Evolutionary conservation across 2,113 vertebrate species (phyloP), one percentile per base, ranked within the genome.

Genomic region (Thryonomys swinderianus): DNA sequence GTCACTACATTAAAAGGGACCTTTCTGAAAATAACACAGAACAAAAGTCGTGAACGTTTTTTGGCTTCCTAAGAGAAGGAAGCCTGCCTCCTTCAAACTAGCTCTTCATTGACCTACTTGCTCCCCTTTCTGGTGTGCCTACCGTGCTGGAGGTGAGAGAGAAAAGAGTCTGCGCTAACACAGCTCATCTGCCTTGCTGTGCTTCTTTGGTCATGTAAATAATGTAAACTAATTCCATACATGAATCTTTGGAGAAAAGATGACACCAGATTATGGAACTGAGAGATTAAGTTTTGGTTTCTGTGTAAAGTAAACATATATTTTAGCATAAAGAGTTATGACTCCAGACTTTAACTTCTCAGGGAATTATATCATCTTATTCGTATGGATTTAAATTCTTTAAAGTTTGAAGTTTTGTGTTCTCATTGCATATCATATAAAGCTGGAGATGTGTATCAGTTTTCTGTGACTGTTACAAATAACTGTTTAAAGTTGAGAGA

Each of bases 21-120:
- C 34, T 96, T 93, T 87, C 76, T 80, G 76, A 48, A 92, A 94
- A 62, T 40, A 80, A 42, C 73, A 32, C 57, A 85, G 87, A 87
- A 62, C 73, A 76, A 62, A 95, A 80, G n/a, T 91, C 88, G 62
- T 80, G 87, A 79, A 85, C 20, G 71, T 32, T 93, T 93, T 93
- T 76, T 12, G n/a, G 42, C 25, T 91, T 95, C 40, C 21, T 69
- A 76, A 85, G 57, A 93, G 53, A 7, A n/a, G 5, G 61, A 86
- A 48, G 37, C 13, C 42, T 81, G 51, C 14, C 7, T 80, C 18
- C 67, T 87, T 55, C 79, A 34, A 93, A 87, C 25, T 25, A 66
- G 48, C n/a, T 83, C 55, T 86, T 83, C n/a, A 45, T 20, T 83
- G 21, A 10, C 45, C 18, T 93, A 40, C 42, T 61, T 62, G 16